Evolutionary conservation across 2,113 vertebrate genomes (phyloP).

Genomic region (Pterocles burchelli): DNA sequence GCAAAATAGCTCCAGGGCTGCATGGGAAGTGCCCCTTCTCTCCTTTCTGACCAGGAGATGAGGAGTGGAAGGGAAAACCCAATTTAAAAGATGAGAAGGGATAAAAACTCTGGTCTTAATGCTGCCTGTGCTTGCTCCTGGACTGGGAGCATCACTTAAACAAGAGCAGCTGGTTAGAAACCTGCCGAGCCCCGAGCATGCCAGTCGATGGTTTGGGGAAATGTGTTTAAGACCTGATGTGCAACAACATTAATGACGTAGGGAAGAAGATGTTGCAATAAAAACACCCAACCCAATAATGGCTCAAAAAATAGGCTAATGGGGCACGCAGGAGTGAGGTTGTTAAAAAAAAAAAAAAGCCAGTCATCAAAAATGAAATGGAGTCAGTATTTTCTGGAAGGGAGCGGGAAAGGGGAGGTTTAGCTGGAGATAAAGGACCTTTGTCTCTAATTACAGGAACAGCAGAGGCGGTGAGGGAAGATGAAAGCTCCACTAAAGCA

Average conservation of each 20-base stretch:
- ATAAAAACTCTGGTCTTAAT: background rate
- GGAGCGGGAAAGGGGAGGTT: background rate
- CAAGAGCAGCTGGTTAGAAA: background rate
- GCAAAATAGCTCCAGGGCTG: background rate
- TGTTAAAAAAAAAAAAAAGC: background rate
- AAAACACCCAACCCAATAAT: rapidly evolving
- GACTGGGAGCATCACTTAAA: background rate
- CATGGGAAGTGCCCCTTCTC: background rate
- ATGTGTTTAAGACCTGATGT: background rate
- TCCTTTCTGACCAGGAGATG: background rate
- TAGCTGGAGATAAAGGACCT: background rate
- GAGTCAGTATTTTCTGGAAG: background rate
- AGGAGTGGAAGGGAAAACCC: background rate
- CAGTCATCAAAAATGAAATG: background rate
- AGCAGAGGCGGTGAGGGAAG: background rate
- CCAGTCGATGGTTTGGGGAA: rapidly evolving
- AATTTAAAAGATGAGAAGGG: background rate
- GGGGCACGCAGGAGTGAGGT: background rate
- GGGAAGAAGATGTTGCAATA: background rate
- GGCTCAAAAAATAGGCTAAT: background rate
- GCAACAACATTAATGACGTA: background rate
- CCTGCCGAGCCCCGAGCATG: rapidly evolving
- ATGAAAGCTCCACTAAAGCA: background rate
- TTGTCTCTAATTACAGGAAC: slow-evolving; percentile 5
- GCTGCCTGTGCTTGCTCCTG: background rate